These are phyloP conservation scores for Scarus forsteni DNA, from an alignment of 2,797 vertebrate species.

Conservation along the genomic window DNA sequence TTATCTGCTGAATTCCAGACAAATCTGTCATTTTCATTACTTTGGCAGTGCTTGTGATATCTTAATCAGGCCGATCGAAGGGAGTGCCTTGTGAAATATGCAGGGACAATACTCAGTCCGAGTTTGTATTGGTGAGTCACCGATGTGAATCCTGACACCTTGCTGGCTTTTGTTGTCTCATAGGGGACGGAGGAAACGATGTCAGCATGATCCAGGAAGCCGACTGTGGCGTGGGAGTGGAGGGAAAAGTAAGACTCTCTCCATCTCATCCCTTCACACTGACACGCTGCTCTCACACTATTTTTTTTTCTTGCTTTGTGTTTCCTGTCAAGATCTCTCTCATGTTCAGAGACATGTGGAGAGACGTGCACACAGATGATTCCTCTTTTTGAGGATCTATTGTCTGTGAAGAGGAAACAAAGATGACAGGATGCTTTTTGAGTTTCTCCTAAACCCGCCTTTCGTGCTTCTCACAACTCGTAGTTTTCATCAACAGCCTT, in stretches of 20 bases:
- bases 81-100: constrained; percentile 32
- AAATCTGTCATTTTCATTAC: background rate
- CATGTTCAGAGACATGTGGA: constrained; percentile 49
- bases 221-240: constrained; percentile 97
- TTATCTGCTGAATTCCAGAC: constrained; percentile 10
- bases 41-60: background rate
- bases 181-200: constrained; percentile 98
- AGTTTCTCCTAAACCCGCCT: constrained; percentile 13
- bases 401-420: constrained; percentile 56
- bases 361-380: constrained; percentile 62
- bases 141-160: constrained; percentile 73
- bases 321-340: constrained; percentile 78
- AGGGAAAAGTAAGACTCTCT: constrained; percentile 94
- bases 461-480: constrained; percentile 15
- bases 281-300: constrained; percentile 38
- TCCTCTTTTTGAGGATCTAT: constrained; percentile 64
- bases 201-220: constrained; percentile 99
- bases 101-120: background rate
- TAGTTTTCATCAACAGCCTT: too few relatives aligned
- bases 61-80: constrained; percentile 22
- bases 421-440: constrained; percentile 58
- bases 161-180: constrained; percentile 73
- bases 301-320: constrained; percentile 31
- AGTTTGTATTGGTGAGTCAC: constrained; percentile 38
- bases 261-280: constrained; percentile 55